Percentiles rank a stretch among this genome's conserved stretches.
Evolutionary conservation across 2,888 invertebrate species (phyloP).

Genomic region (Agriopis leucophaearia): DNA sequence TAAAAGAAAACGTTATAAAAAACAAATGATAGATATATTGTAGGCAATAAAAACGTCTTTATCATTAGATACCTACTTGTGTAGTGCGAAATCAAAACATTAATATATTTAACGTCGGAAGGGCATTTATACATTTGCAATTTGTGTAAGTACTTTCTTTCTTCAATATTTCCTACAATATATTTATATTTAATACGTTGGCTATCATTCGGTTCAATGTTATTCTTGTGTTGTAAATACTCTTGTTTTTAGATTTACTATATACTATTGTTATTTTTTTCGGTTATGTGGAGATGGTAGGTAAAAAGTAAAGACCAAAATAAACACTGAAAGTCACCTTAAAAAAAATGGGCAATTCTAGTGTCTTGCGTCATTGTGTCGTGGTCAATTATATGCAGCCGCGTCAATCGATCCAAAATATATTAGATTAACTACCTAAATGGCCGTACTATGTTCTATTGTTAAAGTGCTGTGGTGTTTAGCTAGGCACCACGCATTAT

Average conservation of each 20-base stretch:
- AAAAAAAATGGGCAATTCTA: too few species aligned
- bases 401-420: too few species aligned
- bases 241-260: slow-evolving; percentile 43
- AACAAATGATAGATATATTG: slow-evolving; percentile 77
- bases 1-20: slow-evolving; percentile 66
- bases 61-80: slow-evolving; percentile 79
- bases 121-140: slow-evolving; percentile 82
- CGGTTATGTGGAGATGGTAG: slow-evolving; percentile 59
- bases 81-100: slow-evolving; percentile 68
- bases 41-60: slow-evolving; percentile 77
- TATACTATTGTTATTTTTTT: slow-evolving; percentile 61
- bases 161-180: slow-evolving; percentile 74
- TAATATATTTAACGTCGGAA: slow-evolving; percentile 73
- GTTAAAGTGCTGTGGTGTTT: too few species aligned
- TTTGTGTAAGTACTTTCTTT: slow-evolving; percentile 62
- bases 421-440: too few species aligned
- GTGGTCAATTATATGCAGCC: too few species aligned
- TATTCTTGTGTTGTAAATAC: slow-evolving; percentile 46
- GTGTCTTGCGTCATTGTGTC: too few species aligned
- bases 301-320: slow-evolving; percentile 11
- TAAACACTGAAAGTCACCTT: too few species aligned
- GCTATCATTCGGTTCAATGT: slow-evolving; percentile 46
- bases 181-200: slow-evolving; percentile 59
- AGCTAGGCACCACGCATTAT: too few species aligned
- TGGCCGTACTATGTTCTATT: too few species aligned